These are phyloP conservation scores for Neoniphon sammara DNA, from an alignment of 2,797 vertebrate species.

Conservation along the genomic window DNA sequence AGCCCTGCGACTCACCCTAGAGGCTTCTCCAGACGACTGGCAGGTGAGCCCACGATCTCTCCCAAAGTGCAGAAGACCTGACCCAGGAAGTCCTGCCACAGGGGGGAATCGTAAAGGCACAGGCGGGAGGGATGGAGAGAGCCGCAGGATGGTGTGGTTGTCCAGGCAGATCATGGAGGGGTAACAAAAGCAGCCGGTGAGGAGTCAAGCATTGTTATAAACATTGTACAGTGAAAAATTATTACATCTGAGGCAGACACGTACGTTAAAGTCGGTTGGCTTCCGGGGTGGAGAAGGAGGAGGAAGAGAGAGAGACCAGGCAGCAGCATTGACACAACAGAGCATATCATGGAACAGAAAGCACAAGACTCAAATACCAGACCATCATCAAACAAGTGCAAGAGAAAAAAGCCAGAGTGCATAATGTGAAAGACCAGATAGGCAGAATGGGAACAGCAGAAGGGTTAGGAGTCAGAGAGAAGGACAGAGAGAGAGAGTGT, in stretches of 20 bases:
- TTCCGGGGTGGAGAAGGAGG: constrained; percentile 81
- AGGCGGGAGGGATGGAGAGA: constrained; percentile 48
- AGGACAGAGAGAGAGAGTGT: constrained; percentile 35
- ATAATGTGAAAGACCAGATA: constrained; percentile 60
- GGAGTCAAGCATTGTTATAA: constrained; percentile 59
- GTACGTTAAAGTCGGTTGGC: constrained; percentile 87
- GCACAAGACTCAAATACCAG: constrained; percentile 80
- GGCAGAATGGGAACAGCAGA: constrained; percentile 49
- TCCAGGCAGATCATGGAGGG: constrained; percentile 60
- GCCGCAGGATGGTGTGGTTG: constrained; percentile 41
- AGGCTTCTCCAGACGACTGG: constrained; percentile 93
- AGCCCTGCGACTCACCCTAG: constrained; percentile 85
- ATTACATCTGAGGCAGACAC: constrained; percentile 80
- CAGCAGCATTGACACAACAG: constrained; percentile 85
- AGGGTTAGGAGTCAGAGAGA: constrained; percentile 35
- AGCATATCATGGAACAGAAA: constrained; percentile 86
- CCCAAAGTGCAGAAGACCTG: constrained; percentile 94
- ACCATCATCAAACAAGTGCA: constrained; percentile 77
- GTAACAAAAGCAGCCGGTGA: constrained; percentile 73
- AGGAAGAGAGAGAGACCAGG: constrained; percentile 80
- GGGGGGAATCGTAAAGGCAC: constrained; percentile 37
- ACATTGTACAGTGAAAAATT: constrained; percentile 75
- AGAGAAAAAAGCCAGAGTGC: constrained; percentile 62
- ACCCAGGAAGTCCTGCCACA: constrained; percentile 92
- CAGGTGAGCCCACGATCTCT: constrained; percentile 93